Percentiles rank a stretch among this genome's conserved stretches.
Conservation (phyloP, 92 coral and sea anemone genomes). For the Epizoanthus ramosus region DNA sequence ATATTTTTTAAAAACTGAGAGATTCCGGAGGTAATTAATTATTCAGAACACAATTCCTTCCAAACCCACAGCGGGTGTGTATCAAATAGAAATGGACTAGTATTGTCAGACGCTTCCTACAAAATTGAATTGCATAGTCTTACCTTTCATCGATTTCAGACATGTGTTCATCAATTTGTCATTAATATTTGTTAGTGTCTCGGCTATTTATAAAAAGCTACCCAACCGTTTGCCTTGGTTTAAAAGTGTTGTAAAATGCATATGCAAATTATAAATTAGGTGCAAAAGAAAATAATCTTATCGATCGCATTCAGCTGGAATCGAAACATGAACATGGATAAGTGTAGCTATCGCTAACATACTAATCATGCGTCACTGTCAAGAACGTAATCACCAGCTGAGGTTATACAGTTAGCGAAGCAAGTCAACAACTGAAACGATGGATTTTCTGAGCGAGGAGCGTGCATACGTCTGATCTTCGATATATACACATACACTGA, state of each 20-base stretch:
- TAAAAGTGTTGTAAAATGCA: not conserved
- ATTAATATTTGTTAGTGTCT: slow-evolving; percentile 13
- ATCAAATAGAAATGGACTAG: not conserved
- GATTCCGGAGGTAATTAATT: slow-evolving; percentile 8
- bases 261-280: slow-evolving; percentile 25
- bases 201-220: slow-evolving; percentile 15
- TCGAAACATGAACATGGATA: not conserved
- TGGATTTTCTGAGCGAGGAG: not conserved
- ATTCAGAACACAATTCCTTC: not conserved
- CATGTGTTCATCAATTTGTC: slow-evolving; percentile 12
- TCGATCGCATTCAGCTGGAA: not conserved
- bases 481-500: no score
- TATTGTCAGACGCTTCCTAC: not conserved
- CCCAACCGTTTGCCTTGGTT: slow-evolving; percentile 28
- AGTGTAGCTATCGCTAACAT: not conserved
- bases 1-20: not conserved
- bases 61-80: not conserved
- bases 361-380: not conserved
- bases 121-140: not conserved
- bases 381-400: not conserved
- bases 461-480: not conserved
- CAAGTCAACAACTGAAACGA: not conserved
- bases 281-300: not conserved
- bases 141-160: slow-evolving; percentile 1
- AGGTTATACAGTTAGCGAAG: no score